Evolutionary conservation across 2,888 invertebrate species (phyloP), one percentile per base, ranked within the genome.

Genomic region (Phorcus lineatus): DNA sequence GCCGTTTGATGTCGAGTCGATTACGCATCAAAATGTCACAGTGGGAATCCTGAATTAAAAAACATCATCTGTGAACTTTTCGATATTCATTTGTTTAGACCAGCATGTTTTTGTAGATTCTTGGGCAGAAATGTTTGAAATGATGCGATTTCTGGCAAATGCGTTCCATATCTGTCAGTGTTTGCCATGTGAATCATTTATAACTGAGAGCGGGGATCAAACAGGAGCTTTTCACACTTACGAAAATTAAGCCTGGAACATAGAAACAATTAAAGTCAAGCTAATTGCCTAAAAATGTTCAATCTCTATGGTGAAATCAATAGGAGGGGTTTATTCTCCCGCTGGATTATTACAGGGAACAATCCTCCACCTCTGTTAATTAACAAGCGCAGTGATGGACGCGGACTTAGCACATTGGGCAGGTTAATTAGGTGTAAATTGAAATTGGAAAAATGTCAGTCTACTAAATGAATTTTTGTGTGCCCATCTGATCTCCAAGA

Each of bases 361-460:
- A 28, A 19, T 76, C 55, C 31, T 53, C 22, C 77, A 54, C 31
- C 70, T 67, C 76, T 47, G 76, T 74, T 80, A 80, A 80, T 80
- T 82, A 77, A 79, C 70, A 77, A 74, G 70, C 77, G 52, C 57
- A 53, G 74, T 82, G 82, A 82, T 77, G 82, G 79, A 40, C 47
- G 78, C 82, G 57, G 77, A 80, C 78, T 82, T 82, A 82, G 74
- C 82, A 74, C 80, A 40, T 74, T 57, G 66, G 53, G 76, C 67
- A 57, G 82, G 57, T 80, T 82, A 82, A 82, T 82, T 82, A 82
- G 78, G 66, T 80, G 82, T 77, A 80, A 80, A 82, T 80, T 82
- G 80, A 82, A 82, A 82, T 82, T 82, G 82, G 82, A 78, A 82
- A 82, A 82, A 82, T 54, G 82, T 82, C 82, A 82, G 80, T 55